Evolutionary conservation across 1,140 invertebrate genomes (phyloP), one percentile per base, ranked within the genome.

Genomic region (Phocides pigmalion): DNA sequence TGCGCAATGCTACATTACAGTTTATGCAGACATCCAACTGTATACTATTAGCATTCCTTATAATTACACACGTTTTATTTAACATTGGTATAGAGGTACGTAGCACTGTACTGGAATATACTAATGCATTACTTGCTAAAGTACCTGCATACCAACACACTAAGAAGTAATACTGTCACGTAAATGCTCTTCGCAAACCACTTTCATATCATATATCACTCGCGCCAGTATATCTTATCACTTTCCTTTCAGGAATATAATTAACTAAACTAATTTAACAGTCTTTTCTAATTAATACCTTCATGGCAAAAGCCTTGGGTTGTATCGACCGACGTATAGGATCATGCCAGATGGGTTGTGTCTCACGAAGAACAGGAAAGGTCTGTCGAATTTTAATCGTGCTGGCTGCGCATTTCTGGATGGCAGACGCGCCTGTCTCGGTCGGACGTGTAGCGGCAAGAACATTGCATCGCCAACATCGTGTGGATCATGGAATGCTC

Each of bases 331-430:
- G 93, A 97, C 96, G 77, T 96, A 95, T 32, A 97, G 90, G 72
- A 97, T 96, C 89, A 97, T 94, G 63, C 96, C 96, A 4, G 96
- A 96, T 1, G 96, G 97, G 86, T 97, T 97, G 80, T 97, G 97
- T 76, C 96, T 93, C 9, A 97, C 95, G 66, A 97, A 96, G 80
- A 96, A 97, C 3, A 97, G 90, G 92, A 97, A 97, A 0, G 97
- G 96, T 76, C 96, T 93, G 67, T 97, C 96, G 74, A 97, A 95
- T 73, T 96, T 94, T 66, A 97, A 92, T 76, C 96, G 92, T 17
- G 94, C 94, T 53, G 87, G 84, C 61, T 92, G 90, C 0, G 80
- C 75, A 64, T 72, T 84, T 51, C 84, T 78, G 41, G 96, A 94
- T 0, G 95, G 94, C 0, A 94, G 75, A 41, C 95, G 93, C 0